Evolutionary conservation across 2,113 vertebrate species (phyloP).

Genomic region (Coracopsis vasa): DNA sequence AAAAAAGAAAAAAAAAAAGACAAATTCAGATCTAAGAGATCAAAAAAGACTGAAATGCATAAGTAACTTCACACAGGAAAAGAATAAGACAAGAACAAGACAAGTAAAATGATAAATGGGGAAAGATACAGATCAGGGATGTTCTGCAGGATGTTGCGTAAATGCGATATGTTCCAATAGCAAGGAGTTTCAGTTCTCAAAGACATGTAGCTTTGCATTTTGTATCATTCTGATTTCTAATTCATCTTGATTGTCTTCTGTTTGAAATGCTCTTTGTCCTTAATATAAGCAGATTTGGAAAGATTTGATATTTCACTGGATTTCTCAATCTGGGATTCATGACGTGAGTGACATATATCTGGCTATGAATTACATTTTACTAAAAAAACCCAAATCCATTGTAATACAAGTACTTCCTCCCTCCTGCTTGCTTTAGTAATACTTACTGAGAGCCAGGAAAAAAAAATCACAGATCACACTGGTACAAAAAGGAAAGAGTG

Average conservation of each 20-base stretch:
- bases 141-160: background rate
- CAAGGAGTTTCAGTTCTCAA: background rate
- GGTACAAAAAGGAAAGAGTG: background rate
- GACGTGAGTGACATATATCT: background rate
- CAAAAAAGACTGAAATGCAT: background rate
- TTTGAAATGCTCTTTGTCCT: slow-evolving; percentile 1
- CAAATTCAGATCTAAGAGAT: background rate
- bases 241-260: background rate
- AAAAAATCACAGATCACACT: background rate
- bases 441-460: background rate
- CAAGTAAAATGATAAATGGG: background rate
- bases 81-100: background rate
- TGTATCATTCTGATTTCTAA: background rate
- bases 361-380: background rate
- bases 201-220: background rate
- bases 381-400: background rate
- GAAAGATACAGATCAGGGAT: background rate
- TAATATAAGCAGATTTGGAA: background rate
- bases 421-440: background rate
- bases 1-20: background rate
- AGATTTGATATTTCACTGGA: background rate
- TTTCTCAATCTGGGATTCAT: background rate
- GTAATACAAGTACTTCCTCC: background rate
- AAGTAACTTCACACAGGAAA: background rate
- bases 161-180: background rate